phyloP scores from a whole-genome alignment of 1,140 invertebrate species.

The Drosophila setifemur region DNA sequence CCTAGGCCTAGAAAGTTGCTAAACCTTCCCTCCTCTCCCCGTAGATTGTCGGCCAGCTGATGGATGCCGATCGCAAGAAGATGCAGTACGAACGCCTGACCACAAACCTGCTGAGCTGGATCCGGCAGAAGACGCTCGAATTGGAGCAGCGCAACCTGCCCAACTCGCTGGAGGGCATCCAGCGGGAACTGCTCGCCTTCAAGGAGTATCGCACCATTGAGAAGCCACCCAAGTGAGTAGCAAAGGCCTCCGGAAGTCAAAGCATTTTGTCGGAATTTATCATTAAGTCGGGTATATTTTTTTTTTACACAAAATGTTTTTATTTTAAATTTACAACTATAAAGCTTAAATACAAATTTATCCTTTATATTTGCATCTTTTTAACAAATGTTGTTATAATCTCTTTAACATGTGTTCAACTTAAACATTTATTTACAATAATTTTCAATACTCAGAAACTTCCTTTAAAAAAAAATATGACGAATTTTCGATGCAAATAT shows the following conservation, averaged over 20 bases:
- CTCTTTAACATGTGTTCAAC: no score
- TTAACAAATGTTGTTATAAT: no score
- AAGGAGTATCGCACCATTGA: slow-evolving; percentile 98
- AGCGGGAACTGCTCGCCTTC: slow-evolving; percentile 93
- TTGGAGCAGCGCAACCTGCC: slow-evolving; percentile 95
- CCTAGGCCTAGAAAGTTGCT: slow-evolving; percentile 63
- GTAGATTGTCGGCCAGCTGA: slow-evolving; percentile 97
- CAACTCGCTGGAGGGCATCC: slow-evolving; percentile 98
- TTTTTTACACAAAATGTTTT: no score
- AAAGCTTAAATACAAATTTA: no score
- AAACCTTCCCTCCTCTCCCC: slow-evolving; percentile 34
- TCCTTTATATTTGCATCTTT: no score
- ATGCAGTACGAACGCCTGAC: slow-evolving; percentile 93
- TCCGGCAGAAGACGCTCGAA: slow-evolving; percentile 92
- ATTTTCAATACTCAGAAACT: no score
- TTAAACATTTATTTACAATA: no score
- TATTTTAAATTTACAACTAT: no score
- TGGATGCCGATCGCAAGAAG: slow-evolving; percentile 96
- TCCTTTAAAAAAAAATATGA: no score
- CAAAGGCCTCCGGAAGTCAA: slow-evolving; percentile 25
- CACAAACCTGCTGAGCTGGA: slow-evolving; percentile 96
- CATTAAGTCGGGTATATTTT: no score
- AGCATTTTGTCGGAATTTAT: background rate
- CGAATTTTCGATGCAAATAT: no score
- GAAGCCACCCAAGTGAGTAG: slow-evolving; percentile 95